Evolutionary conservation across 2,888 invertebrate genomes (phyloP).

Genomic region (Apotomis betuletana): DNA sequence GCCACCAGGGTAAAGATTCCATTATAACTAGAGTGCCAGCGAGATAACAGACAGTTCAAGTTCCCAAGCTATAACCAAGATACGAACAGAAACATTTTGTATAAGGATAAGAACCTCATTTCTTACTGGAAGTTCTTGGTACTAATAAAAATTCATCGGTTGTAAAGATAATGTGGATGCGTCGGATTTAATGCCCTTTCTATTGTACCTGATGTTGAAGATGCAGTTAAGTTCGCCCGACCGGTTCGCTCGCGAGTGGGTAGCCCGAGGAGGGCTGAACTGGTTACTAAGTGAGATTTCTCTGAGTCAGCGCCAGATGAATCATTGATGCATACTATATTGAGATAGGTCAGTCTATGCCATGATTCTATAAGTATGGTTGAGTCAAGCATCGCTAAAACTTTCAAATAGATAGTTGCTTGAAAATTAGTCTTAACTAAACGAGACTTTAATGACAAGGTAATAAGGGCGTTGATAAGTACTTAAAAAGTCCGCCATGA

Average conservation of each 20-base stretch:
- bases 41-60: conserved; percentile 44
- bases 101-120: conserved; percentile 20
- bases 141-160: conserved; percentile 40
- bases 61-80: conserved; percentile 27
- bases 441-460: neutral
- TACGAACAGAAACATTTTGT: conserved; percentile 20
- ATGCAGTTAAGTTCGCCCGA: conserved; percentile 44
- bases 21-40: conserved; percentile 49
- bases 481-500: neutral
- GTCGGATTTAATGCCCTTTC: conserved; percentile 38
- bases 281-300: conserved; percentile 63
- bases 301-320: conserved; percentile 68
- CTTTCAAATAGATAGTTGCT: conserved; percentile 2
- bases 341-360: conserved; percentile 58
- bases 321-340: conserved; percentile 59
- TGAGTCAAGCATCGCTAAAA: conserved; percentile 12
- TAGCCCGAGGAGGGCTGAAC: conserved; percentile 48
- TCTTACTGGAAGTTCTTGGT: conserved; percentile 16
- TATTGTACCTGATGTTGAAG: conserved; percentile 26
- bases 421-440: neutral
- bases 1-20: conserved; percentile 56
- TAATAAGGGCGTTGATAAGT: neutral
- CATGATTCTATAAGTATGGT: conserved; percentile 6
- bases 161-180: conserved; percentile 43
- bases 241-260: conserved; percentile 51